These are phyloP conservation scores for Lampris megalopsis DNA, from an alignment of 2,113 vertebrate genomes.

Conservation along the genomic window DNA sequence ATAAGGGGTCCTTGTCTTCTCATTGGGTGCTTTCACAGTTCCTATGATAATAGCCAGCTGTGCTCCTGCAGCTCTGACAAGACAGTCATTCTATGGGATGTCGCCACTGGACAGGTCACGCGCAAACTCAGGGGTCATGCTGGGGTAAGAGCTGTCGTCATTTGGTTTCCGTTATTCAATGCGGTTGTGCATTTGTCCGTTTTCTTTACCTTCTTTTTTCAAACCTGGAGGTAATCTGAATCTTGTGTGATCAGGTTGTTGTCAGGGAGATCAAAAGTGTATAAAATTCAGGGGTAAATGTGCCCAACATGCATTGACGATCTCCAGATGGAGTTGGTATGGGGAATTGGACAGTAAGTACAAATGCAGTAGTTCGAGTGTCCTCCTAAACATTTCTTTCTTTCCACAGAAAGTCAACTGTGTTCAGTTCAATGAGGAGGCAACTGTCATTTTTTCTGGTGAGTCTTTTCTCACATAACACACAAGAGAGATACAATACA, in stretches of 20 bases:
- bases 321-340: no score
- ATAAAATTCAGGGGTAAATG: no score
- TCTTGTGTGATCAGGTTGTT: no score
- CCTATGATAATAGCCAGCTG: constrained; percentile 91
- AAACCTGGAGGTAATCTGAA: no score
- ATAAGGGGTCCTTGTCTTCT: background rate
- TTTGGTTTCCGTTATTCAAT: background rate
- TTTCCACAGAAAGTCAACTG: constrained; percentile 89
- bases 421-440: constrained; percentile 93
- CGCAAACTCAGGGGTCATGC: constrained; percentile 94
- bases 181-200: no score
- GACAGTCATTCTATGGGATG: constrained; percentile 92
- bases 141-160: constrained; percentile 82
- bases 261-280: no score
- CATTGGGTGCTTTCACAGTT: constrained; percentile 75
- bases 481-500: background rate
- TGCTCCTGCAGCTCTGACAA: constrained; percentile 93
- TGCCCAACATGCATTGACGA: no score
- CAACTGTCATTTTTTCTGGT: constrained; percentile 92
- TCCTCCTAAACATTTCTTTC: background rate
- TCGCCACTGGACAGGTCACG: constrained; percentile 88
- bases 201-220: no score
- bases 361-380: no score
- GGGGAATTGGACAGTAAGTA: no score
- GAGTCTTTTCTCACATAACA: constrained; percentile 45